phyloP scores from a whole-genome alignment of 2,797 vertebrate species.

The Vespertilio murinus region DNA sequence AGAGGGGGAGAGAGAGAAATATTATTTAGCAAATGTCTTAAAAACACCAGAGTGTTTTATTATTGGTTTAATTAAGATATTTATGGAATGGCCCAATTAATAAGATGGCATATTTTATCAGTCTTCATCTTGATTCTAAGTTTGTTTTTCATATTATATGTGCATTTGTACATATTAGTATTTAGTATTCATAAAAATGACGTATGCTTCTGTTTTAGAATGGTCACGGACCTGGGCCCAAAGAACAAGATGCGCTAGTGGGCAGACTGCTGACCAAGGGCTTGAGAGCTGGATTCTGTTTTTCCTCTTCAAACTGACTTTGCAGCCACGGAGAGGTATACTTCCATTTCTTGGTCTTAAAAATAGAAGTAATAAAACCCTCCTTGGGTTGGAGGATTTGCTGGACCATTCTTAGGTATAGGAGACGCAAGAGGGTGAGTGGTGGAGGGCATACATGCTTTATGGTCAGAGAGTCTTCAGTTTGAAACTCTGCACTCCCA shows the following conservation, averaged over 20 bases:
- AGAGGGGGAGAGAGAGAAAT: background rate
- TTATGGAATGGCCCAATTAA: constrained; percentile 1
- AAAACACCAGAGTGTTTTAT: background rate
- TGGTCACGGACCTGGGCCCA: constrained; percentile 55
- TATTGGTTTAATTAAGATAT: background rate
- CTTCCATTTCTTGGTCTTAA: constrained; percentile 43
- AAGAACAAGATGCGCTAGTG: constrained; percentile 72
- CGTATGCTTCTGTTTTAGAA: constrained; percentile 72
- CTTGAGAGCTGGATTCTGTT: constrained; percentile 59
- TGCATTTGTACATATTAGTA: constrained; percentile 24
- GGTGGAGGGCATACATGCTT: background rate
- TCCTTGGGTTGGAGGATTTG: constrained; percentile 23
- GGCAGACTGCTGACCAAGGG: constrained; percentile 28
- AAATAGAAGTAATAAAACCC: background rate
- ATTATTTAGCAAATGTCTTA: background rate
- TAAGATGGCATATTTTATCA: background rate
- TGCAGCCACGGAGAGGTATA: constrained; percentile 79
- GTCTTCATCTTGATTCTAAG: background rate
- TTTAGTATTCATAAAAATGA: constrained; percentile 50
- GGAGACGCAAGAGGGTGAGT: background rate
- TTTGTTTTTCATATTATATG: constrained; percentile 22
- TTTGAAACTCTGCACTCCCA: background rate
- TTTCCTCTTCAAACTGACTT: constrained; percentile 70
- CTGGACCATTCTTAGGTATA: constrained; percentile 23
- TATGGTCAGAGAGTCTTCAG: background rate